Evolutionary conservation across 2,113 vertebrate genomes (phyloP).

Genomic region (Ceuthmochares aereus): DNA sequence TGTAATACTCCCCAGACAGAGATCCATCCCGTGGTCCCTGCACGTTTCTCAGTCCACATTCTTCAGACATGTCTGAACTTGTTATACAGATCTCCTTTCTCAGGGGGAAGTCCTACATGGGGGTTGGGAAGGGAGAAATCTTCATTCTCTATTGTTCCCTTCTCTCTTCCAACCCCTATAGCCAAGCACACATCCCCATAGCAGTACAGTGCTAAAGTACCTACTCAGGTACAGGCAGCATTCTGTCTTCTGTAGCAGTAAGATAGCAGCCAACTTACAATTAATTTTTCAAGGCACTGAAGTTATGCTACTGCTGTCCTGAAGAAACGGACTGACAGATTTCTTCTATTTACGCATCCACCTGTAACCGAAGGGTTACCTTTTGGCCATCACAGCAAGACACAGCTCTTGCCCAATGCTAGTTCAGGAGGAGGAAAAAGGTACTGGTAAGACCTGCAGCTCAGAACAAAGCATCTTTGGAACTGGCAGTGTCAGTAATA

Average conservation of each 20-base stretch:
- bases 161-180: background rate
- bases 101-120: background rate
- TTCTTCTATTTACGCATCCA: background rate
- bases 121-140: background rate
- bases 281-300: background rate
- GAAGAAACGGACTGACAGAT: background rate
- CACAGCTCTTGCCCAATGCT: background rate
- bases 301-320: background rate
- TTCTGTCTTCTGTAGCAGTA: background rate
- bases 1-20: background rate
- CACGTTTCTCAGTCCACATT: background rate
- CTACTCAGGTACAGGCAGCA: background rate
- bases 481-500: background rate
- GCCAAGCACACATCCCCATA: background rate
- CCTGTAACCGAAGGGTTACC: background rate
- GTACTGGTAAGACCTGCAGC: background rate
- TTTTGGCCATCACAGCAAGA: background rate
- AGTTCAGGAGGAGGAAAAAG: background rate
- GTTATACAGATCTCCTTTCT: background rate
- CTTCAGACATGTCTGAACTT: conserved; percentile 50
- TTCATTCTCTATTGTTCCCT: background rate
- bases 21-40: background rate
- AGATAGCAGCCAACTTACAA: background rate
- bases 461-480: background rate
- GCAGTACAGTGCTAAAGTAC: background rate